Base-by-base conservation (phyloP, 37 sponge, comb jelly and placozoan genomes). In the Theonella swinhoei region DNA sequence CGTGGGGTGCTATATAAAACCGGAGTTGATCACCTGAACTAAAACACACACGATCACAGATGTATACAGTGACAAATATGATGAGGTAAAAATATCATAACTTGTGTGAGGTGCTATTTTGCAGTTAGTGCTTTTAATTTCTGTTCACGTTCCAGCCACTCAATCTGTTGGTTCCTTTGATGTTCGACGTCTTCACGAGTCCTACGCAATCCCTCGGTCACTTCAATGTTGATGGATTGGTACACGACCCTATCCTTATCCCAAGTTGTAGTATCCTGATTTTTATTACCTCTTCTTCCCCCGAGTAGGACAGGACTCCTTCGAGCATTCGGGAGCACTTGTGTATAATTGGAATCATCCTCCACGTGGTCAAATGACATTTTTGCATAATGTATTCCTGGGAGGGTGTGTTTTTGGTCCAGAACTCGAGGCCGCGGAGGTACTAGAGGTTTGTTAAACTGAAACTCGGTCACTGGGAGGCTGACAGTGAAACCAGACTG, bases 401-500 rank as follows among this genome's bases (percentile, higher is more conserved):
- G n/a, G 22, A 22, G 29, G 71, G 39, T 59, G n/a, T n/a, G 41
- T 36, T 71, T 33, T 7, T 33, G 62, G 25, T 25, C 7, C 0
- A 86, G 80, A 42, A 79, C 65, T 64, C 22, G 78, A 17, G 87
- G 80, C 26, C 37, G 71, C 1, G 87, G 80, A 62, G 87, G 74
- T 17, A 72, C 43, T 0, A 72, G 80, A 24, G 78, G 78, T 25
- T 31, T 76, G 35, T 77, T 26, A 35, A 85, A 85, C 25, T 58
- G 25, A 31, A 77, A 62, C 62, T 78, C 70, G 23, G 60, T 38
- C 58, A 23, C 22, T 22, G 87, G 80, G 4, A 86, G 74, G 25
- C 34, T 24, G 17, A 73, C 4, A 2, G 64, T 86, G 37, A 79
- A 63, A 20, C 29, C n/a, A 2, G 70, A 40, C 20, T 62, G 47